Evolutionary conservation across 2,113 vertebrate genomes (phyloP).

Genomic region (Synodontis membranacea): DNA sequence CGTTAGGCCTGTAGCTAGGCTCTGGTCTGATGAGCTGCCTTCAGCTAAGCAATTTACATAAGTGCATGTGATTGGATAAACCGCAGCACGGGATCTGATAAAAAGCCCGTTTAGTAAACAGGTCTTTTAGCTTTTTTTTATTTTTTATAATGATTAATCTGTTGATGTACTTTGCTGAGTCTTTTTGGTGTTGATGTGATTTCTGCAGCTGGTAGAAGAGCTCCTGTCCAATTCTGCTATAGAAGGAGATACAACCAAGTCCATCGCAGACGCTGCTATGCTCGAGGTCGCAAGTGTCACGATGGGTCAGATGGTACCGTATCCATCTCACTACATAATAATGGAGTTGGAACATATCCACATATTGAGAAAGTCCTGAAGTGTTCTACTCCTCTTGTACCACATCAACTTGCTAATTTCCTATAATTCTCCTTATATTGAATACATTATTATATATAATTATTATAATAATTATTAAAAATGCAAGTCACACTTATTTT

Average conservation of each 20-base stretch:
- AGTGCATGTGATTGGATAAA: neutral
- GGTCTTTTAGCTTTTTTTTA: no score
- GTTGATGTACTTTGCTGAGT: neutral
- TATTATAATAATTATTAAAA: no score
- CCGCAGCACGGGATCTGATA: neutral
- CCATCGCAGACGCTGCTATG: conserved; percentile 93
- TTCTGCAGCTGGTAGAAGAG: conserved; percentile 85
- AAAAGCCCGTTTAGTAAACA: neutral
- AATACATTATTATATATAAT: no score
- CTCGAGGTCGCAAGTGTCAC: conserved; percentile 91
- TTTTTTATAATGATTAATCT: no score
- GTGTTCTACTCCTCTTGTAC: neutral
- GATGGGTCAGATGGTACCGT: conserved; percentile 85
- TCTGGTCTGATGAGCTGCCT: neutral
- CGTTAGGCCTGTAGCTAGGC: neutral
- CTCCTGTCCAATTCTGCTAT: conserved; percentile 85
- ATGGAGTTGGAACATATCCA: no score
- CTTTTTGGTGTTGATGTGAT: neutral
- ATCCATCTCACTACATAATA: neutral
- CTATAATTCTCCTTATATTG: no score
- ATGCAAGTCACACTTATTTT: no score
- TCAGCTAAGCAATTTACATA: neutral
- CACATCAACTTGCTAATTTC: neutral
- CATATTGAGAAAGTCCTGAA: neutral
- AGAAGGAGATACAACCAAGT: conserved; percentile 73